phyloP scores from a whole-genome alignment of 2,797 vertebrate genomes.

The Pseudochirops cupreus region DNA sequence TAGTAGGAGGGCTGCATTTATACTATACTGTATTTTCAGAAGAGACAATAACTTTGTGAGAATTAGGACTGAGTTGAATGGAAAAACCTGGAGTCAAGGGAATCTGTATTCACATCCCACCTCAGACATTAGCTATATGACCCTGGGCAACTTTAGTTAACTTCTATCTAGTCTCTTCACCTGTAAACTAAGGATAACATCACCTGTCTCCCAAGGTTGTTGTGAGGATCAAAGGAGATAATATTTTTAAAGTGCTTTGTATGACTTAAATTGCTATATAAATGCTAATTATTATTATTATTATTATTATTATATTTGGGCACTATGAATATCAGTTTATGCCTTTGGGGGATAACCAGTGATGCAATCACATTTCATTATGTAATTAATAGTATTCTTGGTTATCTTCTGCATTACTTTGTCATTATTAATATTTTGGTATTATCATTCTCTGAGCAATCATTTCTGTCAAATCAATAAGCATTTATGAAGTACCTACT shows the following conservation, averaged over 20 bases:
- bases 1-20: background rate
- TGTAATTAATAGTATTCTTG: background rate
- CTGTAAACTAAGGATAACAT: background rate
- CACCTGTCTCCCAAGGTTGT: background rate
- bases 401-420: background rate
- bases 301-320: background rate
- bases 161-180: background rate
- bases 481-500: background rate
- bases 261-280: background rate
- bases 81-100: background rate
- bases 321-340: background rate
- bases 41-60: background rate
- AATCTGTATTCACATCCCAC: background rate
- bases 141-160: background rate
- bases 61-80: background rate
- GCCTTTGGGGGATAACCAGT: background rate
- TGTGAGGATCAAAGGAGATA: background rate
- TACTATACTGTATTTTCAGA: background rate
- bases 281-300: background rate
- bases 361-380: background rate
- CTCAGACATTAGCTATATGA: background rate
- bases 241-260: background rate
- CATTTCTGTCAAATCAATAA: background rate
- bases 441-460: background rate
- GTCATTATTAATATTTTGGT: background rate